Conservation (phyloP, 2,797 vertebrate genomes). For the Thaleichthys pacificus region DNA sequence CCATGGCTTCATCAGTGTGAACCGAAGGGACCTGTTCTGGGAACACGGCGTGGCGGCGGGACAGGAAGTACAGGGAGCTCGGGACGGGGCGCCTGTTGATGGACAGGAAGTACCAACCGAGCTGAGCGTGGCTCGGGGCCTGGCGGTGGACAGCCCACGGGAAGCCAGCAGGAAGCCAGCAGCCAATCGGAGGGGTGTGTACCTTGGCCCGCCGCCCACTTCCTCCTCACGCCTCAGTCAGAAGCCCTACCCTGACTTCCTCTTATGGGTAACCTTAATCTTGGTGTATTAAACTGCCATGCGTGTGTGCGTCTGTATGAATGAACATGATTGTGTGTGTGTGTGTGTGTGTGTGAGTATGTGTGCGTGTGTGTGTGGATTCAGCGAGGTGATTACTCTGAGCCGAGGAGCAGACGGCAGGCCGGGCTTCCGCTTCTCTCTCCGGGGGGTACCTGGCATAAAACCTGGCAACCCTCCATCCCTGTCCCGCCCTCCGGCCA, state of each 20-base stretch:
- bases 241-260: constrained; percentile 26
- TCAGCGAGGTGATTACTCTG: constrained; percentile 2
- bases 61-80: background rate
- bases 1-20: background rate
- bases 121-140: constrained; percentile 57
- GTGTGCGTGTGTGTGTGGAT: background rate
- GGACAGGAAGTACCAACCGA: constrained; percentile 16
- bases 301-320: constrained; percentile 11
- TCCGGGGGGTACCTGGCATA: constrained; percentile 29
- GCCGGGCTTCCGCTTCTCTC: constrained; percentile 1
- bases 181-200: constrained; percentile 27
- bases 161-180: constrained; percentile 32
- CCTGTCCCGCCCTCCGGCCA: constrained; percentile 22
- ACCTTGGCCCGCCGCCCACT: constrained; percentile 32
- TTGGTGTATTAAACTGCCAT: constrained; percentile 35
- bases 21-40: background rate
- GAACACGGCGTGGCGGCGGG: background rate
- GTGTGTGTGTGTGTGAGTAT: constrained; percentile 3
- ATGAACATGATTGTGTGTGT: background rate
- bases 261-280: constrained; percentile 16
- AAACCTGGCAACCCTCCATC: constrained; percentile 30
- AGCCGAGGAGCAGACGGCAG: constrained; percentile 21
- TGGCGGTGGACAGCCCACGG: constrained; percentile 23
- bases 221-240: constrained; percentile 20
- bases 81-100: too few relatives aligned